Evolutionary conservation across 2,888 invertebrate genomes (phyloP), one percentile per base, ranked within the genome.

Genomic region (Heliconius charithonia): DNA sequence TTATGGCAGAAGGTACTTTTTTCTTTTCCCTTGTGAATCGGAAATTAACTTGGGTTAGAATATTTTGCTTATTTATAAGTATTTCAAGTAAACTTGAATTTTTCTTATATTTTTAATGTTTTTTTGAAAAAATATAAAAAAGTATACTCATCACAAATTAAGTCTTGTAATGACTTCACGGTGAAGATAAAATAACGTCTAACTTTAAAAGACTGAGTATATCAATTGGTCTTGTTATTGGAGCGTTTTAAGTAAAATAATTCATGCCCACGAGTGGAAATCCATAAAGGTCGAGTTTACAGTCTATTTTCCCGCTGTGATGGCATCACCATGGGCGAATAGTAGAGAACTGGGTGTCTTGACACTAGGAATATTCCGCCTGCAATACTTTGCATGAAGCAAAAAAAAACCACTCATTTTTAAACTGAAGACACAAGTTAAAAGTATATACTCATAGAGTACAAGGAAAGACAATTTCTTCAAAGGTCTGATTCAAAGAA

Each of bases 401-500:
- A 22, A 22, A 56, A 22, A 56, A 22, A 2, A 22, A 7, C 4
- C 1, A 51, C 7, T 0, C 56, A 56, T 13, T 62, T 63, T 29
- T 27, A 27, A 63, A 29, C 4, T 63, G 27, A 29, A 63, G 7
- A 27, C 16, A 27, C 27, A 63, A n/a, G n/a, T 13, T 1, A 67
- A 25, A 41, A 67, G n/a, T 10, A 22, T 66, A 16, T 66, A 66
- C n/a, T 13, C 13, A n/a, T 67, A 67, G 4, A 69, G 69, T 9
- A 9, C 9, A 25, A 19, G 25, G 4, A 25, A 45, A 45, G 13
- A 45, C 69, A 25, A 25, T 72, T 37, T 65, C 22, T 45, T 63
- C 41, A 45, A 65, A 63, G 63, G 63, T 59, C 56, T 51, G 41
- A 62, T 67, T 77, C 73, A 74, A 74, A 74, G 74, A 74, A 74